Base-by-base conservation (phyloP, 2,797 vertebrate genomes). In the Hyperoplus immaculatus region DNA sequence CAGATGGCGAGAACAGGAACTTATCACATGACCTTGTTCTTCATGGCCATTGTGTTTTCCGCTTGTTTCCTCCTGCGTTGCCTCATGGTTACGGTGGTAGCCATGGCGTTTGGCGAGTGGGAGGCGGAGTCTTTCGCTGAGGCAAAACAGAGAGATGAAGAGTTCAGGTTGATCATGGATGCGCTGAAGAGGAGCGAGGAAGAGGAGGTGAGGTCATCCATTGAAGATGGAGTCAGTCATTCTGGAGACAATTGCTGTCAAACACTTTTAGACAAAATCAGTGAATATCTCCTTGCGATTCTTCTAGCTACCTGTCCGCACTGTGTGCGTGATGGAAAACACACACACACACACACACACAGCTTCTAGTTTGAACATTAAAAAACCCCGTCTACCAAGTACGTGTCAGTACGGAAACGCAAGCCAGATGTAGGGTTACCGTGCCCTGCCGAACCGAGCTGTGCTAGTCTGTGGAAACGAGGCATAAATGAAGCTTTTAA, bases 61-160 rank as follows among this genome's bases (percentile, higher is more conserved):
- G 95, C 95, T 15, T 97, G 95, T 46, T 99, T 98, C 92, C 96
- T 96, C 89, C 94, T 98, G 78, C 95, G 97, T 86, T 97, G 97
- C 80, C 94, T 98, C 68, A 95, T 97, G 77, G 84, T 99, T 45
- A 97, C 96, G 0, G 96, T 95, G 71, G 96, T 98, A 58, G 97
- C 96, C 56, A 96, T 96, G 96, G 96, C 95, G 0, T 95, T 95
- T 0, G 94, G 94, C 0, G 96, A 98, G 42, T 96, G 96, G 90
- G 97, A 97, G 0, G 92, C 96, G 0, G 96, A 94, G 59, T 94
- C 84, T 0, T 67, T 92, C 38, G 85, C 93, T 0, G 95, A 98
- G 79, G 96, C 95, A 9, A 92, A 94, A 82, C 94, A 94, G 84
- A 97, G 95, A 64, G 97, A 97, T 74, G 95, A 96, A 45, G 97